These are phyloP conservation scores for Hypocryptadius cinnamomeus DNA, from an alignment of 2,113 vertebrate genomes.

Conservation along the genomic window DNA sequence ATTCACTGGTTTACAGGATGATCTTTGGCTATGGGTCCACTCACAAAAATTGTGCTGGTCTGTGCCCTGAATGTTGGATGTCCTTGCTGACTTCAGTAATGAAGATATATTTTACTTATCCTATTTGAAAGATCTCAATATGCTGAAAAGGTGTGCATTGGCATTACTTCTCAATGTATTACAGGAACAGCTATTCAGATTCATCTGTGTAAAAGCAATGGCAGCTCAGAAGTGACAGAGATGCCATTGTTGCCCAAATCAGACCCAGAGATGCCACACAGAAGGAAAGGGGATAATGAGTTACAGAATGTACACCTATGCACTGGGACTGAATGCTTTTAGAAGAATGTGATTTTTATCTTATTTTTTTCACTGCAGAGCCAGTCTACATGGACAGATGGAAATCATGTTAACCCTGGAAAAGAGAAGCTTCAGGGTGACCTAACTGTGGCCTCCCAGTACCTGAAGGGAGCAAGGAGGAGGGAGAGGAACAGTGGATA, in stretches of 20 bases:
- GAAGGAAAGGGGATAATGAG: background rate
- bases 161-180: background rate
- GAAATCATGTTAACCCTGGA: background rate
- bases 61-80: background rate
- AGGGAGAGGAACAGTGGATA: background rate
- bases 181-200: background rate
- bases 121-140: background rate
- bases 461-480: background rate
- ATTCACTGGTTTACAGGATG: background rate
- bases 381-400: background rate
- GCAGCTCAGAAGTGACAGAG: background rate
- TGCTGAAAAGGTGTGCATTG: background rate
- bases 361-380: background rate
- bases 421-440: background rate
- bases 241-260: background rate
- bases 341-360: background rate
- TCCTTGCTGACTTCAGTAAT: background rate
- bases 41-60: background rate
- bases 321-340: background rate
- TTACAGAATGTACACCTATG: background rate
- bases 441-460: background rate
- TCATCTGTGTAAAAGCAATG: background rate
- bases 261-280: fast-evolving
- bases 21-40: background rate
- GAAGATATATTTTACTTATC: background rate